Conservation (phyloP, 2,888 invertebrate species). For the Vannuccia rotundouncinata region DNA sequence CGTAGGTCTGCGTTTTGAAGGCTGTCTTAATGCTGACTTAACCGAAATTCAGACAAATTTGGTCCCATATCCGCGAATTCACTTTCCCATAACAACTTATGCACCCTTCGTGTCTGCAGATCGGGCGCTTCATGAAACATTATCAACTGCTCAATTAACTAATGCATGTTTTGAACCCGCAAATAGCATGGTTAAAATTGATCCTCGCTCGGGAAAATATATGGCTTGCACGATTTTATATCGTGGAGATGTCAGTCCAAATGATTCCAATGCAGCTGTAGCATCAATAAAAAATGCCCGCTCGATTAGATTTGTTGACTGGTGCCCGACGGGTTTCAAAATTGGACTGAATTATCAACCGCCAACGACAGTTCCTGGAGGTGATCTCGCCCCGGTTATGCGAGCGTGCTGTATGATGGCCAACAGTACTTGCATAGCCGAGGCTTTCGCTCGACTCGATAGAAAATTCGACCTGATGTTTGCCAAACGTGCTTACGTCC, state of each 20-base stretch:
- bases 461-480: constrained; percentile 45
- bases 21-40: constrained; percentile 28
- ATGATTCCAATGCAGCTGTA: constrained; percentile 43
- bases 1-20: constrained; percentile 33
- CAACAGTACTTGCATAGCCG: constrained; percentile 67
- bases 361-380: constrained; percentile 49
- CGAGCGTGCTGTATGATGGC: constrained; percentile 73
- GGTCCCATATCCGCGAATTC: constrained; percentile 38
- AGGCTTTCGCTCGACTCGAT: constrained; percentile 41
- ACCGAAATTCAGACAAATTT: constrained; percentile 37
- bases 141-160: constrained; percentile 68
- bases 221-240: constrained; percentile 39
- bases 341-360: constrained; percentile 72
- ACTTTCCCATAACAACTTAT: constrained; percentile 31
- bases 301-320: constrained; percentile 38
- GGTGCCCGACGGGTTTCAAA: constrained; percentile 42
- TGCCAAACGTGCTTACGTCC: constrained; percentile 38
- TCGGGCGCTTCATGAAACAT: constrained; percentile 61
- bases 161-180: constrained; percentile 75
- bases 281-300: constrained; percentile 6
- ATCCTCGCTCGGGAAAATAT: constrained; percentile 29
- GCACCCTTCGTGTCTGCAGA: constrained; percentile 35
- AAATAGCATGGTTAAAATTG: constrained; percentile 77
- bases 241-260: constrained; percentile 42
- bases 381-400: constrained; percentile 61